phyloP scores from a whole-genome alignment of 2,113 vertebrate species.

The Athene cunicularia region DNA sequence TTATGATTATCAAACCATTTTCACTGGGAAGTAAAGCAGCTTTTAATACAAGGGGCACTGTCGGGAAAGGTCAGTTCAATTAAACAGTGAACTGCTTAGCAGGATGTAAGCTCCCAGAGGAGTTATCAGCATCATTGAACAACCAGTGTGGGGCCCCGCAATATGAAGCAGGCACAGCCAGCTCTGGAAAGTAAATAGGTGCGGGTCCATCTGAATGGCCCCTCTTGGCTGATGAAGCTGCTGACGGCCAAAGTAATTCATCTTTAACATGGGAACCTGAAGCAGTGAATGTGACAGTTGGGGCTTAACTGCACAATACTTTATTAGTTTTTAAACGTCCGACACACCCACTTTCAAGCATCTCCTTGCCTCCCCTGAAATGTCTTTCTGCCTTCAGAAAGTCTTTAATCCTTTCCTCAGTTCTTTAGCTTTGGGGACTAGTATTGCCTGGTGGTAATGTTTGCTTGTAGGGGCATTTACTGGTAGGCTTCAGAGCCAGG shows the following conservation, averaged over 20 bases:
- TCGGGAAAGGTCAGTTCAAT: conserved; percentile 59
- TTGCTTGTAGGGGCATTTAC: background rate
- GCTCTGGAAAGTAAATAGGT: conserved; percentile 12
- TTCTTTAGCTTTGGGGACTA: background rate
- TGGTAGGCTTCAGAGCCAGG: background rate
- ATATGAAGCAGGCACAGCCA: background rate
- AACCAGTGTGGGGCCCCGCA: background rate
- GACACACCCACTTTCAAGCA: background rate
- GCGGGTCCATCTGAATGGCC: background rate
- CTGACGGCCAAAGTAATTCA: background rate
- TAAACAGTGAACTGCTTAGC: conserved; percentile 56
- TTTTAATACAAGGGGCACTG: conserved; percentile 32
- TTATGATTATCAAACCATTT: conserved; percentile 54
- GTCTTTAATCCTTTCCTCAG: background rate
- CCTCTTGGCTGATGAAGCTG: conserved; percentile 44
- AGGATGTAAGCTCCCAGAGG: conserved; percentile 39
- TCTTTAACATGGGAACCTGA: background rate
- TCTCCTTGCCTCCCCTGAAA: background rate
- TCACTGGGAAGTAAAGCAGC: conserved; percentile 45
- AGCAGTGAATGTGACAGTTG: background rate
- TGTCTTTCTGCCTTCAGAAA: background rate
- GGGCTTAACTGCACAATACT: background rate
- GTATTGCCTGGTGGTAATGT: background rate
- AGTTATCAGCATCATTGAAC: conserved; percentile 46
- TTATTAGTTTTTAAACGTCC: background rate